Evolutionary conservation across 1,140 invertebrate species (phyloP).

Genomic region (Neodiprion virginianus): DNA sequence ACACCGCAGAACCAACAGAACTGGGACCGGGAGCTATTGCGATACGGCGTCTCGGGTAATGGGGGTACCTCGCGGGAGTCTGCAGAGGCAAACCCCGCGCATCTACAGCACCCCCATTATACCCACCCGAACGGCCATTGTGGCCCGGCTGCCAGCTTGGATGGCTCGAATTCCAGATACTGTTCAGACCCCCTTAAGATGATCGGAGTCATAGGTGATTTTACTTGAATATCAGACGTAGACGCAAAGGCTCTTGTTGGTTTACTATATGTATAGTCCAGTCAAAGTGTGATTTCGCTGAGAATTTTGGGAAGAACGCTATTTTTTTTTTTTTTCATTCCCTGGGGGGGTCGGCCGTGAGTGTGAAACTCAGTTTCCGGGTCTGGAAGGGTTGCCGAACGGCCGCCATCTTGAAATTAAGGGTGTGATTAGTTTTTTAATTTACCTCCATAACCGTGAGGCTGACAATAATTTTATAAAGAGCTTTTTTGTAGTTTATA

Average conservation of each 20-base stretch:
- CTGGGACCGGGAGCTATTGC: conserved; percentile 70
- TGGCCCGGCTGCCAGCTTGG: conserved; percentile 62
- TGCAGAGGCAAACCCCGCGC: conserved; percentile 39
- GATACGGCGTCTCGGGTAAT: conserved; percentile 61
- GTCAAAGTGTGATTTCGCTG: conserved; percentile 9
- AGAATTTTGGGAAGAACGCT: conserved; percentile 8
- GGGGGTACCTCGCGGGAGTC: conserved; percentile 44
- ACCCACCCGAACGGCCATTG: conserved; percentile 64
- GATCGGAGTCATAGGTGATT: conserved; percentile 57
- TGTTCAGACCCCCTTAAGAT: conserved; percentile 76
- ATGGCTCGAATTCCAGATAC: conserved; percentile 68
- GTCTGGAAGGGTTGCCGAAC: too few relatives aligned
- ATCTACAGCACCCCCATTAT: conserved; percentile 54
- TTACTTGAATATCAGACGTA: background rate
- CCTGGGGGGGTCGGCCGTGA: too few relatives aligned
- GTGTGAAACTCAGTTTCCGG: too few relatives aligned
- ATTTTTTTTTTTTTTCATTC: conserved; percentile 18
- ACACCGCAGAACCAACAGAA: conserved; percentile 69
- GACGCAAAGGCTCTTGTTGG: background rate
- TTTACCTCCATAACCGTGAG: too few relatives aligned
- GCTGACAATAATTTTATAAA: too few relatives aligned
- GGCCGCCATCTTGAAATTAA: too few relatives aligned
- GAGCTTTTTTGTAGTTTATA: too few relatives aligned
- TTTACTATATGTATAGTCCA: background rate
- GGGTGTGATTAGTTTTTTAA: too few relatives aligned